phyloP scores from a whole-genome alignment of 2,888 invertebrate species.

The Ganaspis brasiliensis region DNA sequence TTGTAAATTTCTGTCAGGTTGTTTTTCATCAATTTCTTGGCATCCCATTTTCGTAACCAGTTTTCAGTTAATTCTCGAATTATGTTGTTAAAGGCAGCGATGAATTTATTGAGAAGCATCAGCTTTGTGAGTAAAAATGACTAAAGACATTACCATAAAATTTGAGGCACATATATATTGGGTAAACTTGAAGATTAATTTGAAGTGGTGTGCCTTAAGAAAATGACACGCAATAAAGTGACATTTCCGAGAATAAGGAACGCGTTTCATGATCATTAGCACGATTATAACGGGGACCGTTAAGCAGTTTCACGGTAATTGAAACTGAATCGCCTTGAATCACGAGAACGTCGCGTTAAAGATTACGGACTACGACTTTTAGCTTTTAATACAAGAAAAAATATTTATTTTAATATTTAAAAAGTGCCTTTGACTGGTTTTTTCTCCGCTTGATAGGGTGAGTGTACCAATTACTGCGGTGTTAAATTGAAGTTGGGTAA shows the following conservation, averaged over 20 bases:
- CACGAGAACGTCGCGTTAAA: slow-evolving; percentile 38
- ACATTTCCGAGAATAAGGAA: slow-evolving; percentile 39
- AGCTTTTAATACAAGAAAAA: background rate
- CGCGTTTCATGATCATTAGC: slow-evolving; percentile 40
- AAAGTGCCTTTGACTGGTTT: too few species aligned
- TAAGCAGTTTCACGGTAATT: slow-evolving; percentile 40
- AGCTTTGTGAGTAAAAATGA: background rate
- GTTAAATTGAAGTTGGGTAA: too few species aligned
- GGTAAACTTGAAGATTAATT: slow-evolving; percentile 18
- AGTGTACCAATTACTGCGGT: too few species aligned
- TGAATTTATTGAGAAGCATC: background rate
- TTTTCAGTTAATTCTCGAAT: slow-evolving; percentile 4
- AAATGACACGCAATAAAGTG: slow-evolving; percentile 32
- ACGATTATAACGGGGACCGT: slow-evolving; percentile 30
- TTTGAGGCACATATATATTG: background rate
- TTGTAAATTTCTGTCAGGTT: background rate
- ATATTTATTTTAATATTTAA: slow-evolving; percentile 9
- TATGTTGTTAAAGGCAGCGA: background rate
- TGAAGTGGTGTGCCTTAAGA: slow-evolving; percentile 23
- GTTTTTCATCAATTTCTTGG: background rate
- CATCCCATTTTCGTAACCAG: background rate
- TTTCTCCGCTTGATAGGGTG: too few species aligned
- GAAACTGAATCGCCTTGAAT: slow-evolving; percentile 23
- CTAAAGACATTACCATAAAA: background rate
- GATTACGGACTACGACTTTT: slow-evolving; percentile 8